Conservation (phyloP, 2,113 vertebrate species). For the Excalfactoria chinensis region DNA sequence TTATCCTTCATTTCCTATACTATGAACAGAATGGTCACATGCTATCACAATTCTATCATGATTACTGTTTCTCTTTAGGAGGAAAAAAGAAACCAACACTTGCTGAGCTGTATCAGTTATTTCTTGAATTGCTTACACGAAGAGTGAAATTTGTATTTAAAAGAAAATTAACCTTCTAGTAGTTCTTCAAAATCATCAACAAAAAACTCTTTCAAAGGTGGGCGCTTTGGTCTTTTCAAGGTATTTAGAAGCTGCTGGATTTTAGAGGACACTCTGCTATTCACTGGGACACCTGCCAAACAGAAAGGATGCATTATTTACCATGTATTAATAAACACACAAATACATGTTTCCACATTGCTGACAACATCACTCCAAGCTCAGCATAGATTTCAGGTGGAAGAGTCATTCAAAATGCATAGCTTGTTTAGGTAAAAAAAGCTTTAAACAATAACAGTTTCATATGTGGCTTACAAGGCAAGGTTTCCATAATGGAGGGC, state of each 20-base stretch:
- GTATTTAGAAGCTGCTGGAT: conserved; percentile 98
- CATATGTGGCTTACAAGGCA: neutral
- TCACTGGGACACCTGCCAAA: conserved; percentile 90
- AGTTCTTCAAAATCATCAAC: conserved; percentile 95
- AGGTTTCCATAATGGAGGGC: neutral
- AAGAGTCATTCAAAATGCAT: neutral
- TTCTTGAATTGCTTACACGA: neutral
- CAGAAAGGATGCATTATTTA: neutral
- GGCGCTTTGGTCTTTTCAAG: conserved; percentile 94
- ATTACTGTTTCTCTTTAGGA: neutral
- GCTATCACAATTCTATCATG: neutral
- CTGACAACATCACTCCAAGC: neutral
- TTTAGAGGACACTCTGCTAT: conserved; percentile 96
- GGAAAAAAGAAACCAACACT: neutral
- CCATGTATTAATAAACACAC: neutral
- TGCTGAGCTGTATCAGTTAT: neutral
- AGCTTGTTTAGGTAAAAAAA: neutral
- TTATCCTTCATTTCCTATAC: neutral
- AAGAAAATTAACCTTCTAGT: conserved; percentile 86
- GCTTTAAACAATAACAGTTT: neutral
- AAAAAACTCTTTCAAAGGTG: conserved; percentile 94
- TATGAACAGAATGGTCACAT: neutral
- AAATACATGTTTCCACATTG: neutral
- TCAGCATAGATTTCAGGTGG: neutral
- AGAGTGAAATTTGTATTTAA: neutral